These are phyloP conservation scores for Phoxinus phoxinus DNA, from an alignment of 2,113 vertebrate species.

Conservation along the genomic window DNA sequence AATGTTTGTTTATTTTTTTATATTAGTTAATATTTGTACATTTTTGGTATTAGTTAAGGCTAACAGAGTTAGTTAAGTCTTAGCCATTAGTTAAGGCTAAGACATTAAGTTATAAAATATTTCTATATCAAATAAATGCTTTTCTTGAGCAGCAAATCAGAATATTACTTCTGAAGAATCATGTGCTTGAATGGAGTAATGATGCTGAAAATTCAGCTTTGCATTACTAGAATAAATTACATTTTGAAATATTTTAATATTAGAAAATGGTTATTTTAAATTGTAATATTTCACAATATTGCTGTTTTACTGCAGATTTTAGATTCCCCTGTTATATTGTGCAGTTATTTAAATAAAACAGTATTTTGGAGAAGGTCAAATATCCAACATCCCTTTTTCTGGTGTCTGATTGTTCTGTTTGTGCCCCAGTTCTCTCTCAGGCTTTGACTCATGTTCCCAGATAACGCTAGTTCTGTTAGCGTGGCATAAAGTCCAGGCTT, in stretches of 20 bases:
- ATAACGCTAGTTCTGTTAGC: neutral
- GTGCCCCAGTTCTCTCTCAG: constrained; percentile 5
- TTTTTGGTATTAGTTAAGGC: too few relatives aligned
- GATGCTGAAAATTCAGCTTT: neutral
- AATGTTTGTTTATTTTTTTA: too few relatives aligned
- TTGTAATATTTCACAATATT: neutral
- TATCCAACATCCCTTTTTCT: neutral
- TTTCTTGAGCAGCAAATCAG: neutral
- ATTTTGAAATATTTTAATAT: neutral
- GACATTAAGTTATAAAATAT: too few relatives aligned
- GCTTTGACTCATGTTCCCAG: neutral
- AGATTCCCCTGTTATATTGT: neutral
- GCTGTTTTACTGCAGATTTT: neutral
- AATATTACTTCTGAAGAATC: neutral
- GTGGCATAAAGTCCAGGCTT: constrained; percentile 4
- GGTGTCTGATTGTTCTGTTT: neutral
- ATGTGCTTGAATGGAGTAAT: neutral
- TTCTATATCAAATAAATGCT: too few relatives aligned
- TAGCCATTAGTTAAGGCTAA: too few relatives aligned
- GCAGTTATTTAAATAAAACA: neutral
- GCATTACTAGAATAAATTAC: neutral
- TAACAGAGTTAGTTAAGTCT: too few relatives aligned
- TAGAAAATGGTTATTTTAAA: neutral
- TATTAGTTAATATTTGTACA: too few relatives aligned
- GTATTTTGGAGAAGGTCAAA: neutral